These are phyloP conservation scores for Micronycteris hirsuta DNA, from an alignment of 2,113 vertebrate species.

Conservation along the genomic window DNA sequence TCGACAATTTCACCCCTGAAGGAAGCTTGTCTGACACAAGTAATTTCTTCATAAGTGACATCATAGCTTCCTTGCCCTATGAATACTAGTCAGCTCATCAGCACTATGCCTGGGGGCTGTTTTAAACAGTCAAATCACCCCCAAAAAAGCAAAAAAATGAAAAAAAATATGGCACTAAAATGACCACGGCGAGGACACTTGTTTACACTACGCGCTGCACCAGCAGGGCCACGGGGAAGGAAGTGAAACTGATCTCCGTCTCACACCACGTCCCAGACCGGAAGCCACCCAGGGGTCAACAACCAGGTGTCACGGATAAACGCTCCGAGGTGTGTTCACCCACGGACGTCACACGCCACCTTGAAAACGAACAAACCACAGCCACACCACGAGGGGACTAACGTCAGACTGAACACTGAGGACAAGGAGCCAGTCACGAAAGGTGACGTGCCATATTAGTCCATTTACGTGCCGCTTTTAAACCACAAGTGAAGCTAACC, in stretches of 20 bases:
- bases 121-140: background rate
- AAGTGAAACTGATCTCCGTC: background rate
- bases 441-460: background rate
- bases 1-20: background rate
- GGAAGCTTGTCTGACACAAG: background rate
- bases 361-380: background rate
- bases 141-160: background rate
- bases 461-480: background rate
- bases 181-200: background rate
- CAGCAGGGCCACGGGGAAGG: background rate
- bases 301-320: background rate
- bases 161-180: background rate
- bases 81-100: background rate
- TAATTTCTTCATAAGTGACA: background rate
- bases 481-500: background rate
- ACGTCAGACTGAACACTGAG: background rate
- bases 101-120: background rate
- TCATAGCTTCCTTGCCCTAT: background rate
- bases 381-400: background rate
- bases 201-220: background rate
- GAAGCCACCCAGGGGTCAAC: background rate
- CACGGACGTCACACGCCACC: background rate
- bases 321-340: background rate
- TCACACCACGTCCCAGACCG: background rate
- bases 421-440: background rate